These are phyloP conservation scores for Notolabrus celidotus DNA, from an alignment of 2,797 vertebrate genomes.

Conservation along the genomic window DNA sequence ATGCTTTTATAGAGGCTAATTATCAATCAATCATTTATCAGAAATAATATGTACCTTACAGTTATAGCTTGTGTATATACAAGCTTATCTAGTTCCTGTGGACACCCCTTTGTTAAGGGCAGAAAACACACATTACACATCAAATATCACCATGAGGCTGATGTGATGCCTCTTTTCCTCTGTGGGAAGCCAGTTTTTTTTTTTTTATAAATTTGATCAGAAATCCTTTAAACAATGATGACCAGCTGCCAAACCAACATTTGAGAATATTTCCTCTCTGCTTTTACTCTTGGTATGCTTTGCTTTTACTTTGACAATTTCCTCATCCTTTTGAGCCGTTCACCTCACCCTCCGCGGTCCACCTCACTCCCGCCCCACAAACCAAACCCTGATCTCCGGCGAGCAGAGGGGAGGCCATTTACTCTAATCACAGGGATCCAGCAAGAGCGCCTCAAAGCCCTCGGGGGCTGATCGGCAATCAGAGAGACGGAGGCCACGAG, in stretches of 20 bases:
- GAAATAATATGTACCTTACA: too few species aligned
- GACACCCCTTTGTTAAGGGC: too few species aligned
- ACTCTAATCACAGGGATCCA: conserved; percentile 85
- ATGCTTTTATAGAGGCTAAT: too few species aligned
- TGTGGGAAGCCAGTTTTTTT: conserved; percentile 12
- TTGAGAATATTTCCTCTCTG: background rate
- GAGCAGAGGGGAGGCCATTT: conserved; percentile 69
- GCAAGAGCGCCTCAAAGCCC: conserved; percentile 73
- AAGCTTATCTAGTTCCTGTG: too few species aligned
- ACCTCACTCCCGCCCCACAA: conserved; percentile 50
- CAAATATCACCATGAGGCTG: conserved; percentile 9
- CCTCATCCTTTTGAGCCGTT: conserved; percentile 12
- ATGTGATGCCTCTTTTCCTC: background rate
- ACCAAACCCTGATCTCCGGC: conserved; percentile 53
- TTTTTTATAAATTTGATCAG: conserved; percentile 20
- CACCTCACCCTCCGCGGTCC: conserved; percentile 25
- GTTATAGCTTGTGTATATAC: too few species aligned
- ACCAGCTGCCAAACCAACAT: conserved; percentile 6
- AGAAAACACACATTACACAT: background rate
- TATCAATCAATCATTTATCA: too few species aligned
- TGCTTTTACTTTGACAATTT: background rate
- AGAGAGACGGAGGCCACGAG: conserved; percentile 66
- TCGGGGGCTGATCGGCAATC: conserved; percentile 77
- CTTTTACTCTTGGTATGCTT: background rate
- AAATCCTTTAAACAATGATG: conserved; percentile 3